These are phyloP conservation scores for Podocnemis expansa DNA, from an alignment of 2,113 vertebrate species.

Conservation along the genomic window DNA sequence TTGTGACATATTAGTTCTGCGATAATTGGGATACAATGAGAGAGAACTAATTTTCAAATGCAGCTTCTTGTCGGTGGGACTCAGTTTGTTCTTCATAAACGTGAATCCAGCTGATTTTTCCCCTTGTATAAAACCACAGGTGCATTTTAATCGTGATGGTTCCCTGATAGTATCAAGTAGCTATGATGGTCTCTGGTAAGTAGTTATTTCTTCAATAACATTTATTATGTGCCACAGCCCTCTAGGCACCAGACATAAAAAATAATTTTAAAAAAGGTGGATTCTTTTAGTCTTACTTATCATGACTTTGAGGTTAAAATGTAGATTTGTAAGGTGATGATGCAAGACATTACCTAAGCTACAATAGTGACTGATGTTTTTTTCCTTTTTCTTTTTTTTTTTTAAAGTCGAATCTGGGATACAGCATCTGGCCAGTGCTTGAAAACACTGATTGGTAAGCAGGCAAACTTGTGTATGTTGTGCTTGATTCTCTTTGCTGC, in stretches of 20 bases:
- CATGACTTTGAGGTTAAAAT: background rate
- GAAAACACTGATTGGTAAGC: slow-evolving; percentile 97
- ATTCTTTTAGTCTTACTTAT: background rate
- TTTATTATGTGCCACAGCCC: background rate
- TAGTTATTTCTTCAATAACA: background rate
- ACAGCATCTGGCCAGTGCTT: slow-evolving; percentile 98
- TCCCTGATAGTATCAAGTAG: slow-evolving; percentile 99
- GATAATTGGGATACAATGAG: background rate
- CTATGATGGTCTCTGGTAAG: slow-evolving; percentile 98
- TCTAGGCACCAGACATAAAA: background rate
- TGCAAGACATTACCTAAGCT: background rate
- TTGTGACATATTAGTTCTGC: background rate
- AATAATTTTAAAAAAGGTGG: background rate
- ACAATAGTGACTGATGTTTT: background rate
- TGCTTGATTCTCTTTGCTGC: accelerated
- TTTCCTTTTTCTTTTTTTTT: background rate
- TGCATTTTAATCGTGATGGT: slow-evolving; percentile 98
- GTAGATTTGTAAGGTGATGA: background rate
- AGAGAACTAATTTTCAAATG: background rate
- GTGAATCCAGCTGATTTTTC: background rate
- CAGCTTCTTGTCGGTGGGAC: background rate
- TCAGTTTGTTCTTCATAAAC: background rate
- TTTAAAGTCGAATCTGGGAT: slow-evolving; percentile 95
- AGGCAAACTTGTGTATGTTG: background rate
- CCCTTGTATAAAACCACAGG: slow-evolving; percentile 72